Conservation (phyloP, 2,113 vertebrate genomes). For the Sialia sialis region DNA sequence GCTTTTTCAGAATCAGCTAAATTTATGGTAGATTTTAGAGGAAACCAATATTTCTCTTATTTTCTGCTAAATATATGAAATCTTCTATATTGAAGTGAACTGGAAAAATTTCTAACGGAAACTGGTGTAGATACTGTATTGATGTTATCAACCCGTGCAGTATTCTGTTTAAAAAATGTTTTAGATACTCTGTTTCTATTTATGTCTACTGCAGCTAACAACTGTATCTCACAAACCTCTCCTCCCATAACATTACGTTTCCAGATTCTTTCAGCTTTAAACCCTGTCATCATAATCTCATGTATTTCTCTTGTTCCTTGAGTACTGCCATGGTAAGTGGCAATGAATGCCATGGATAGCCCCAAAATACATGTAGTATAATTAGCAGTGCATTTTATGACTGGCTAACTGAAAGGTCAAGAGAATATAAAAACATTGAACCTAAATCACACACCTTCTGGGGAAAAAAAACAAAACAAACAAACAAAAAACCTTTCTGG, state of each 20-base stretch:
- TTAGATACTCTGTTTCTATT: background rate
- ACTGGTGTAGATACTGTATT: background rate
- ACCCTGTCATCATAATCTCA: fast-evolving
- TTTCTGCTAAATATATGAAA: background rate
- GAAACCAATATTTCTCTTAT: background rate
- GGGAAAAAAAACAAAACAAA: too few relatives aligned
- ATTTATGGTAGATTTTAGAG: background rate
- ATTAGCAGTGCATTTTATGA: background rate
- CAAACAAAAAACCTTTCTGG: background rate
- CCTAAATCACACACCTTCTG: background rate
- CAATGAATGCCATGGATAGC: background rate
- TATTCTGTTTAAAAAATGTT: background rate
- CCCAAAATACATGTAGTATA: background rate
- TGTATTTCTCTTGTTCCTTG: background rate
- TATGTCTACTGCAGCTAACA: background rate
- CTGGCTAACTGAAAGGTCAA: background rate
- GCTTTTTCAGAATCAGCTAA: background rate
- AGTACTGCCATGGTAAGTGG: background rate
- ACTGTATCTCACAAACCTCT: background rate
- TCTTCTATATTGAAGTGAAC: background rate
- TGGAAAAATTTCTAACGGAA: background rate
- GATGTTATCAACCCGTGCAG: background rate
- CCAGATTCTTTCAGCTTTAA: background rate
- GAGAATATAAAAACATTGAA: background rate
- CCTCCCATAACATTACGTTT: background rate